Conservation (phyloP, 2,797 vertebrate species). For the Pterois miles region DNA sequence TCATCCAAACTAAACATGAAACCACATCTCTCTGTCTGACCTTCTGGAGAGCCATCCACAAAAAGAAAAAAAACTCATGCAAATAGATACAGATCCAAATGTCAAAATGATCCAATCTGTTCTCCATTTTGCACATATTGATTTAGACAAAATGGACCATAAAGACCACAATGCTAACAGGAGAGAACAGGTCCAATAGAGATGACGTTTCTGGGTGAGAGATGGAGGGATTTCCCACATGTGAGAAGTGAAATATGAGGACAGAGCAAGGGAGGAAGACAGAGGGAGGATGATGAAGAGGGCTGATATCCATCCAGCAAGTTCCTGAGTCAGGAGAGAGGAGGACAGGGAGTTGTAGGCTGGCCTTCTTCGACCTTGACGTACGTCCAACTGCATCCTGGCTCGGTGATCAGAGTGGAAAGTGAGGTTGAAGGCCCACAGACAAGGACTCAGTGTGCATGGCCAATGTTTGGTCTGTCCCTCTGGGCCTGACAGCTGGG, state of each 20-base stretch:
- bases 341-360: constrained; percentile 26
- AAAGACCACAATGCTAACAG: constrained; percentile 27
- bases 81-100: constrained; percentile 48
- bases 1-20: constrained; percentile 76
- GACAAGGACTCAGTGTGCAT: constrained; percentile 4
- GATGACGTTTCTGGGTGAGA: constrained; percentile 15
- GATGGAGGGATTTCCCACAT: constrained; percentile 40
- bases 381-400: constrained; percentile 53
- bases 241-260: constrained; percentile 38
- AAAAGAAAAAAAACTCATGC: constrained; percentile 36
- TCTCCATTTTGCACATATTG: constrained; percentile 26
- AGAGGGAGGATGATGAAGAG: constrained; percentile 27
- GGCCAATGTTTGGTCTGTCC: constrained; percentile 26
- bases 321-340: constrained; percentile 34
- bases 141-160: constrained; percentile 48
- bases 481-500: constrained; percentile 19
- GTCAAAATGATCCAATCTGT: constrained; percentile 42
- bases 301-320: constrained; percentile 42
- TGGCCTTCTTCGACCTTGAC: constrained; percentile 48
- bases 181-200: constrained; percentile 3
- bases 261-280: constrained; percentile 10
- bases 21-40: constrained; percentile 60
- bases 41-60: constrained; percentile 45
- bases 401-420: constrained; percentile 48
- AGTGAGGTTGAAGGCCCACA: constrained; percentile 16